A percentile compares a stretch with the other conserved stretches of the same genome.
Evolutionary conservation across 2,888 invertebrate genomes (phyloP).

Genomic region (Pseudococcus viburni): DNA sequence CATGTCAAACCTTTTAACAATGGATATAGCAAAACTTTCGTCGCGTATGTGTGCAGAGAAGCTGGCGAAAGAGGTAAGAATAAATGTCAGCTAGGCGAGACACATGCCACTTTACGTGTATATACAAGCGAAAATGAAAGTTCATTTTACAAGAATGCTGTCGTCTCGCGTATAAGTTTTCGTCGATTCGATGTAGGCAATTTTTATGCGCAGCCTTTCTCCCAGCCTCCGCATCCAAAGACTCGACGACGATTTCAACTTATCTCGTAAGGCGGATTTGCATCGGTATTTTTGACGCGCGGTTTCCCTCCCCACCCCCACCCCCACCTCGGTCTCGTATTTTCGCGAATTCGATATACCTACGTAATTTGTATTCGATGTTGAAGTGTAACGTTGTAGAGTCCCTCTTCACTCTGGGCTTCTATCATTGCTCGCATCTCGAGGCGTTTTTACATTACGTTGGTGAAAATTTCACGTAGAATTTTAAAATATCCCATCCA

Average conservation of each 20-base stretch:
- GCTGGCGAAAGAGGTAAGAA: slow-evolving; percentile 56
- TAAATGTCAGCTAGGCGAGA: slow-evolving; percentile 54
- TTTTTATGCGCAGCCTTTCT: slow-evolving; percentile 9
- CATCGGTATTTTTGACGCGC: not conserved
- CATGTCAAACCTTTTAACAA: slow-evolving; percentile 56
- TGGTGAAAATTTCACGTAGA: not conserved
- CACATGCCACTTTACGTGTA: slow-evolving; percentile 56
- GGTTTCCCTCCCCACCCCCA: not conserved
- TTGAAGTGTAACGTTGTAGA: not conserved
- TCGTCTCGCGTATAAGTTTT: slow-evolving; percentile 13
- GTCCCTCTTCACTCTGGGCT: not conserved
- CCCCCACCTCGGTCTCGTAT: too few relatives aligned
- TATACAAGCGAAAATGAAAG: slow-evolving; percentile 54
- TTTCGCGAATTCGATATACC: not conserved
- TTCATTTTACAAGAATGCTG: slow-evolving; percentile 44
- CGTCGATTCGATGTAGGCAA: slow-evolving; percentile 38
- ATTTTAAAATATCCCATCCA: not conserved
- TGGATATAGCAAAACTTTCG: slow-evolving; percentile 50
- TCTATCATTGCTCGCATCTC: not conserved
- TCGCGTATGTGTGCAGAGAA: slow-evolving; percentile 29
- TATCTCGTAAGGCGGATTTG: slow-evolving; percentile 20
- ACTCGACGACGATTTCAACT: slow-evolving; percentile 15
- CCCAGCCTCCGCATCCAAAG: not conserved
- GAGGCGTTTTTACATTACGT: not conserved
- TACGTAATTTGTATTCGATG: slow-evolving; percentile 34